phyloP scores from a whole-genome alignment of 2,888 invertebrate genomes.

The Hypselothyrea guttata region DNA sequence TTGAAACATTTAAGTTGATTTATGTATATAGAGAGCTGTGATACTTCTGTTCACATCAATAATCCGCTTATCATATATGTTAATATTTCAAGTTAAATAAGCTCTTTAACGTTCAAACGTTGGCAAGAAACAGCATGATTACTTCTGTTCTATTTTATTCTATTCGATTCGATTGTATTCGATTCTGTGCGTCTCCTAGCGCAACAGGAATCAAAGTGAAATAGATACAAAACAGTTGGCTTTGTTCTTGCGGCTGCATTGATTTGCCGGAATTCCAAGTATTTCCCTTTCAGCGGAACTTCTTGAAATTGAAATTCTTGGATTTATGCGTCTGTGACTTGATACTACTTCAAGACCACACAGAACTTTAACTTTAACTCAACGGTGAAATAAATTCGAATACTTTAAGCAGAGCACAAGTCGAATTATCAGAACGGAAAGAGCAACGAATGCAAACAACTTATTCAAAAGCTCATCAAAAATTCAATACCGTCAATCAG shows the following conservation, averaged over 20 bases:
- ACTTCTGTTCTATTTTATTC: too few relatives aligned
- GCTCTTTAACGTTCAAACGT: too few relatives aligned
- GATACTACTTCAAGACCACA: background rate
- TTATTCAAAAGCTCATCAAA: conserved; percentile 20
- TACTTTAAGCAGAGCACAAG: conserved; percentile 21
- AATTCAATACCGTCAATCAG: conserved; percentile 22
- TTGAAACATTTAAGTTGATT: too few relatives aligned
- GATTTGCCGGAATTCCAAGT: conserved; percentile 5
- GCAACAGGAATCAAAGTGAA: background rate
- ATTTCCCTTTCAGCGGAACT: background rate
- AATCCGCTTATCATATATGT: too few relatives aligned
- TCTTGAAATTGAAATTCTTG: conserved; percentile 22
- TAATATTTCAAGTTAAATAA: too few relatives aligned
- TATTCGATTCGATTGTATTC: too few relatives aligned
- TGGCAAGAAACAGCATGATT: too few relatives aligned
- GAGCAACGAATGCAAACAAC: conserved; percentile 11
- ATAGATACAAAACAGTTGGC: background rate
- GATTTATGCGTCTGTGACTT: conserved; percentile 1
- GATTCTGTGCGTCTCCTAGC: background rate
- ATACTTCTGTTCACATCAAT: too few relatives aligned
- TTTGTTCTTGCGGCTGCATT: background rate
- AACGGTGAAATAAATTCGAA: background rate
- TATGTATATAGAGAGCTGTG: too few relatives aligned
- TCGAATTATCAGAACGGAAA: conserved; percentile 19
- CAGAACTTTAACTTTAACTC: conserved; percentile 5